Base-by-base conservation (phyloP, 1,140 invertebrate species). In the Metopolophium dirhodum region DNA sequence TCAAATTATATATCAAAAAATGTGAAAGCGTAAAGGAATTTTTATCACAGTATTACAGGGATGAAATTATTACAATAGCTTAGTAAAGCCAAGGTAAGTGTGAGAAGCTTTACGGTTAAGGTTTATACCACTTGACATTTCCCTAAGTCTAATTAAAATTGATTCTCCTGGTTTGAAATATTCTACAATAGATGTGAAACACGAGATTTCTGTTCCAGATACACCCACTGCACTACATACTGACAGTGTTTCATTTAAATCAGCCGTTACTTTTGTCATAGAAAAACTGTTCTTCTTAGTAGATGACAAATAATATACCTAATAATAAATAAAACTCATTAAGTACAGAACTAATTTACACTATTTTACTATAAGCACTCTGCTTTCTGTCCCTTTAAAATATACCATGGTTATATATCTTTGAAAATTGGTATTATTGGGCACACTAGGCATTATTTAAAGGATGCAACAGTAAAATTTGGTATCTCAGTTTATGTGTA, bases 301-400 rank as follows among this genome's bases (percentile, higher is more conserved):
- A 83, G 68, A 83, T 37, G 68, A 92, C 68, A 92, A 92, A 82
- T 92, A 92, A 83, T 92, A 92, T 37, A 92, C 90, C 90, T 92
- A 83, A 92, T 61, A 68, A 68, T 37, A 61, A 90, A 61, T 35
- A 83, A 92, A 91, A 30, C 7, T 49, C 49, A 92, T 49, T 83
- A 92, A n/a, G 6, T 77, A 77, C 61, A 77, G 14, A n/a, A n/a
- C 61, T 77, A 77, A n/a, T 77, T 77, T 14, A 77, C 4, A 68
- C 6, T n/a, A 68, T 68, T n/a, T 68, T n/a, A n/a, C 23, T 77
- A 77, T 35, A n/a, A n/a, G 14, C 14, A 77, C 4, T 77, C 14
- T n/a, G 4, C 23, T 77, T n/a, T n/a, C 11, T 77, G 61, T 0
- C 3, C 22, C 18, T 77, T 77, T n/a, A 77, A 68, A n/a, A 77